These are phyloP conservation scores for Pristionchus japonicus DNA, from an alignment of 2,888 invertebrate species.

Conservation along the genomic window DNA sequence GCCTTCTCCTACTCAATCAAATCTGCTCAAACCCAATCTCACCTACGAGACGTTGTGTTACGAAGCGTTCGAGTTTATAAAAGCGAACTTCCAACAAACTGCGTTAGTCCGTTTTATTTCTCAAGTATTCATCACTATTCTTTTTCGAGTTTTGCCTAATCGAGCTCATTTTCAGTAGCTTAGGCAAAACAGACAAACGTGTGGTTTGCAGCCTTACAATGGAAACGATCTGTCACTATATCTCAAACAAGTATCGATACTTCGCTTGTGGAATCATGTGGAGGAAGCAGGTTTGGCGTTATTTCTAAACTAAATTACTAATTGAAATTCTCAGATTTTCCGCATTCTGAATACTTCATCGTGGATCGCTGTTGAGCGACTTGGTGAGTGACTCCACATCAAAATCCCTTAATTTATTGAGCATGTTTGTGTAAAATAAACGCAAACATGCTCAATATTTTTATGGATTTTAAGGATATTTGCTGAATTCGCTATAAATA, in stretches of 20 bases:
- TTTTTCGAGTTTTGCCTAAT: no score
- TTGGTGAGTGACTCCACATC: no score
- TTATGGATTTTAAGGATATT: no score
- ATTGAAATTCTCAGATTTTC: no score
- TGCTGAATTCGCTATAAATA: no score
- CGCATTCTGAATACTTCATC: no score
- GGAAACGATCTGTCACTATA: background rate
- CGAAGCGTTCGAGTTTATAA: background rate
- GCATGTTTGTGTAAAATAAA: background rate
- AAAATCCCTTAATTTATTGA: background rate
- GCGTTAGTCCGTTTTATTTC: background rate
- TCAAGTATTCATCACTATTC: no score
- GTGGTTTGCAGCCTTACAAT: background rate
- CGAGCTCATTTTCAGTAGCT: no score
- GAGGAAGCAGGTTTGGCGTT: slow-evolving; percentile 19
- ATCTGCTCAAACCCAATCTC: background rate
- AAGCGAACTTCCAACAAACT: background rate
- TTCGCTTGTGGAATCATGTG: slow-evolving; percentile 7
- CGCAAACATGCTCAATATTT: no score
- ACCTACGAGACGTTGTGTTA: background rate
- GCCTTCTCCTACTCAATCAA: no score
- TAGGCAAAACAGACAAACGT: background rate
- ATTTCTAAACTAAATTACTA: no score
- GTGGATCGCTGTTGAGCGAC: no score
- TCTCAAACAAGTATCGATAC: slow-evolving; percentile 17